Percentiles rank a stretch among this genome's conserved stretches.
Evolutionary conservation across 2,888 invertebrate genomes (phyloP).

Genomic region (Eueremaeus valkanovi): DNA sequence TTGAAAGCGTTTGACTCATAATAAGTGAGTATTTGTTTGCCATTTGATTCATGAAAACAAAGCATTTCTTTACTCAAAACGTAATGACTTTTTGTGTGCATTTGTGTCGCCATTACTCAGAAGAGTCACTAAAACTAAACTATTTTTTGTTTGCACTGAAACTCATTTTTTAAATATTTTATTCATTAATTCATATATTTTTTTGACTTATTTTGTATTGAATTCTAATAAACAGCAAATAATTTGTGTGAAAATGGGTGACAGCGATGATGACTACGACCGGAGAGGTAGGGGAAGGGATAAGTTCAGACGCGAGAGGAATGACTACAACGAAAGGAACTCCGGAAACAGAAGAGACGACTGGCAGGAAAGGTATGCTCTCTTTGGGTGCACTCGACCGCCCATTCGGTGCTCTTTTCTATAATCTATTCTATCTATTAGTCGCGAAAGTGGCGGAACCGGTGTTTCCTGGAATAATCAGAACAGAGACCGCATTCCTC

Average conservation of each 20-base stretch:
- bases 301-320: slow-evolving; percentile 87
- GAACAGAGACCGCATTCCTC: slow-evolving; percentile 43
- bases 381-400: slow-evolving; percentile 14
- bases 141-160: background rate
- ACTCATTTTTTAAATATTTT: too few relatives aligned
- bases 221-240: background rate
- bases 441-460: slow-evolving; percentile 43
- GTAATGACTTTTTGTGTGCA: background rate
- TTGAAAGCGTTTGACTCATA: background rate
- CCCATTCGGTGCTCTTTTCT: too few relatives aligned
- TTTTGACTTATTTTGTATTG: background rate
- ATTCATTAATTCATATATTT: background rate
- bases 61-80: background rate
- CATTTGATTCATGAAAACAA: background rate
- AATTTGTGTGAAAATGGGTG: slow-evolving; percentile 64
- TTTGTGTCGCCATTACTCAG: slow-evolving; percentile 10
- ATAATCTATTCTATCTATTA: slow-evolving; percentile 14
- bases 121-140: background rate
- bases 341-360: slow-evolving; percentile 52
- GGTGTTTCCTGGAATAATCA: slow-evolving; percentile 39
- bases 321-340: slow-evolving; percentile 55
- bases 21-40: background rate
- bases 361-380: slow-evolving; percentile 50
- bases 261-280: slow-evolving; percentile 91
- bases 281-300: slow-evolving; percentile 75